Base-by-base conservation (phyloP, 2,113 vertebrate genomes). In the Oreochromis aureus region DNA sequence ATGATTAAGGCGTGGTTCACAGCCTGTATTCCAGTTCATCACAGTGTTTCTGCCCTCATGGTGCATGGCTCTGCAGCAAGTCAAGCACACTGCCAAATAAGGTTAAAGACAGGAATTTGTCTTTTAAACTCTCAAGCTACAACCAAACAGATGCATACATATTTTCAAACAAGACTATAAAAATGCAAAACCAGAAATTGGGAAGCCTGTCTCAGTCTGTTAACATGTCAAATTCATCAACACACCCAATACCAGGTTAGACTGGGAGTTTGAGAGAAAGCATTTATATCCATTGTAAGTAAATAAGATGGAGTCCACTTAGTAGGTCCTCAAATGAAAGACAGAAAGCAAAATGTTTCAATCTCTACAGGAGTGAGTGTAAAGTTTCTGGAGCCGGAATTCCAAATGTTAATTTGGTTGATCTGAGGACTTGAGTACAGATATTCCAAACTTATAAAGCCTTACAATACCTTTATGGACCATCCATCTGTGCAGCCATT, bases 1-100 rank as follows among this genome's bases (percentile, higher is more conserved):
- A 19, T 32, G 24, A 51, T 51, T 30, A 78, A 51, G 27, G 44
- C 1, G 16, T 78, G 44, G 24, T 19, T 78, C 24, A 78, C 44
- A 78, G 10, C 71, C 24, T 76, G 24, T 19, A 51, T 12, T 76
- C 71, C 24, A 51, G 71, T 76, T 76, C 44, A 51, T 48, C 71
- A 46, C 24, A 19, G 41, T 51, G 24, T 19, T 78, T 32, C 66
- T 51, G 24, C 24, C 71, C 71, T 76, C 44, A 32, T 19, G 41
- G 6, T 51, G 71, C 10, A 30, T 6, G 1, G 44, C 44, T 51
- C 16, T 51, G 71, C 41, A 51, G 44, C 44, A 19, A 48, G 44
- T 76, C 16, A 48, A 48, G 27, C 24, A 7, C 22, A 10, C 44
- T 48, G 24, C 27, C 24, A 32, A 51, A 76, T 76, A 32, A 51